Evolutionary conservation across 1,140 invertebrate species (phyloP).

Genomic region (Lineus longissimus): DNA sequence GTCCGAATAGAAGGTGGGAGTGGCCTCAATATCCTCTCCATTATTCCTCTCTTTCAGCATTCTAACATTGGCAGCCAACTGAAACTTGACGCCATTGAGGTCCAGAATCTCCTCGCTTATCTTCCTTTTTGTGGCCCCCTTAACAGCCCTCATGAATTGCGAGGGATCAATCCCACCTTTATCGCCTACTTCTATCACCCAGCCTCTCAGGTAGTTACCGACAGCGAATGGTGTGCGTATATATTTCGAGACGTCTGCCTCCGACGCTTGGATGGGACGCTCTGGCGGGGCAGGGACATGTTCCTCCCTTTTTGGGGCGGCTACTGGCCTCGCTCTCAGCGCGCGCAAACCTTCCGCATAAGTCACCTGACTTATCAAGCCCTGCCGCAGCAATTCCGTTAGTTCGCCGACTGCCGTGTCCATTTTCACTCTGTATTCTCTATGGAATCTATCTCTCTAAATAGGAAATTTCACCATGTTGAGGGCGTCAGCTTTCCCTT

Average conservation of each 20-base stretch:
- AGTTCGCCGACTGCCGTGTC: neutral
- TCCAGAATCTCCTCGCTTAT: conserved; percentile 12
- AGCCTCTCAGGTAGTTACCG: neutral
- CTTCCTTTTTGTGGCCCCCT: conserved; percentile 7
- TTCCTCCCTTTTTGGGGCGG: neutral
- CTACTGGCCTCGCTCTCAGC: neutral
- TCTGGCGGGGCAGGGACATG: neutral
- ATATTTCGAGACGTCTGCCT: neutral
- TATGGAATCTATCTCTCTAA: neutral
- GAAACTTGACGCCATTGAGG: conserved; percentile 15
- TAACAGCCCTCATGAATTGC: conserved; percentile 2
- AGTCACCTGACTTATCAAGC: neutral
- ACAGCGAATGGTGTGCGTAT: neutral
- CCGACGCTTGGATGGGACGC: neutral
- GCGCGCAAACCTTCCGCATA: neutral
- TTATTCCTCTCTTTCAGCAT: conserved; percentile 10
- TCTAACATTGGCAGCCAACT: conserved; percentile 11
- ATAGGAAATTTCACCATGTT: neutral
- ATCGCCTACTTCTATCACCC: neutral
- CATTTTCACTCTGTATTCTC: neutral
- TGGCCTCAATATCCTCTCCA: conserved; percentile 5
- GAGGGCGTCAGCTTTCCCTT: too few species aligned
- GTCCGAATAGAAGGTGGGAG: conserved; percentile 8
- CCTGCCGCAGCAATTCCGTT: neutral
- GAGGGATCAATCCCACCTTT: neutral